These are phyloP conservation scores for Procambarus virginalis DNA, from an alignment of 1,140 invertebrate genomes.

Conservation along the genomic window DNA sequence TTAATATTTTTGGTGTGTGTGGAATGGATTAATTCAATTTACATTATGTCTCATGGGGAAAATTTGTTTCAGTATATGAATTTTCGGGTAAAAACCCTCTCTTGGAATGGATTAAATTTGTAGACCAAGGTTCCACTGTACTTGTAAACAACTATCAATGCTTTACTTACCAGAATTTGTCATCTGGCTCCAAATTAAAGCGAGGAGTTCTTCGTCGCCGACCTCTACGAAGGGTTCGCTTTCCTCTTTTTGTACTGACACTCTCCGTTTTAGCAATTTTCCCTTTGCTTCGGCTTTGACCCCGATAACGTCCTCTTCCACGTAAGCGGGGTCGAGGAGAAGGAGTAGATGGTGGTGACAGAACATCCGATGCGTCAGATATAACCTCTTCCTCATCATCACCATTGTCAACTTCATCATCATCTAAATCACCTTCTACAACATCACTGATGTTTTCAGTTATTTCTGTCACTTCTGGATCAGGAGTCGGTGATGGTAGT, in stretches of 20 bases:
- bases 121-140: no score
- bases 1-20: no score
- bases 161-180: conserved; percentile 42
- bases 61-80: no score
- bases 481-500: not conserved
- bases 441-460: not conserved
- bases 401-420: conserved; percentile 10
- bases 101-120: no score
- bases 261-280: conserved; percentile 4
- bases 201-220: conserved; percentile 40
- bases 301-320: conserved; percentile 20
- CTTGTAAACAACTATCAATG: no score
- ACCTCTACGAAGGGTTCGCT: conserved; percentile 26
- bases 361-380: conserved; percentile 47
- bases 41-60: no score
- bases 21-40: no score
- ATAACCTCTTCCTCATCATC: conserved; percentile 17
- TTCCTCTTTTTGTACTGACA: not conserved
- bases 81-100: no score
- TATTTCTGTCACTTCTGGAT: not conserved
- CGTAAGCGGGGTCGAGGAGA: conserved; percentile 34
- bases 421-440: not conserved
- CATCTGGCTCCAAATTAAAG: conserved; percentile 49
- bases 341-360: conserved; percentile 48
- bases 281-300: conserved; percentile 20